Percentiles rank a stretch among this genome's conserved stretches.
These are phyloP conservation scores for Melinopterus prodromus DNA, from an alignment of 2,888 invertebrate species.

Conservation along the genomic window DNA sequence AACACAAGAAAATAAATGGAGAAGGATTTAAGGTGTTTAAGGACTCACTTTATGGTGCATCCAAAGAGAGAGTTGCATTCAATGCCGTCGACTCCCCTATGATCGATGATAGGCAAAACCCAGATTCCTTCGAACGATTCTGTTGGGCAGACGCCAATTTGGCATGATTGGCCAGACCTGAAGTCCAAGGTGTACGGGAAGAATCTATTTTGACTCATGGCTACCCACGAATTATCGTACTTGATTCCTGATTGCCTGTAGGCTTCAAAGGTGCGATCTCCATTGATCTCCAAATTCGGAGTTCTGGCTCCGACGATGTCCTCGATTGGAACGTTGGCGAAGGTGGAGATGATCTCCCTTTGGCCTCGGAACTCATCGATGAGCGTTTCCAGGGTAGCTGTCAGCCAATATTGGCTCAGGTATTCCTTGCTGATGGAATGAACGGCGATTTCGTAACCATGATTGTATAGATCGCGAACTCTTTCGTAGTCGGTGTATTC, in stretches of 20 bases:
- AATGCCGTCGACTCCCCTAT: slow-evolving; percentile 60
- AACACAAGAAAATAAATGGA: neutral
- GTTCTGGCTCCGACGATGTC: slow-evolving; percentile 59
- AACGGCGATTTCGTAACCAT: slow-evolving; percentile 70
- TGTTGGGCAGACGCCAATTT: slow-evolving; percentile 65
- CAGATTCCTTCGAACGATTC: slow-evolving; percentile 69
- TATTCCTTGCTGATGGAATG: slow-evolving; percentile 30
- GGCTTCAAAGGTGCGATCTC: slow-evolving; percentile 67
- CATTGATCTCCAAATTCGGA: slow-evolving; percentile 67
- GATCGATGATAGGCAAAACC: slow-evolving; percentile 72
- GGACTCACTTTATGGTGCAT: slow-evolving; percentile 37
- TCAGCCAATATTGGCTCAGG: slow-evolving; percentile 53
- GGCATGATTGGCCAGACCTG: slow-evolving; percentile 65
- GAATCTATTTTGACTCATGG: slow-evolving; percentile 61
- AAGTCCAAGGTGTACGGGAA: slow-evolving; percentile 78
- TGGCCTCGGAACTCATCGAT: slow-evolving; percentile 56
- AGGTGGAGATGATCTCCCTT: slow-evolving; percentile 52
- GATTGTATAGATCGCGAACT: slow-evolving; percentile 67
- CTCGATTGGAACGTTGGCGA: slow-evolving; percentile 54
- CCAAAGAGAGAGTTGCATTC: slow-evolving; percentile 60
- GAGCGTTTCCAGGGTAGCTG: slow-evolving; percentile 49
- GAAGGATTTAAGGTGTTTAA: neutral
- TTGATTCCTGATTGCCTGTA: slow-evolving; percentile 62
- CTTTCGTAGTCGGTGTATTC: slow-evolving; percentile 69
- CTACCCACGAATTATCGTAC: slow-evolving; percentile 73